Conservation (phyloP, 1,140 invertebrate genomes). For the Ridgeia piscesae region DNA sequence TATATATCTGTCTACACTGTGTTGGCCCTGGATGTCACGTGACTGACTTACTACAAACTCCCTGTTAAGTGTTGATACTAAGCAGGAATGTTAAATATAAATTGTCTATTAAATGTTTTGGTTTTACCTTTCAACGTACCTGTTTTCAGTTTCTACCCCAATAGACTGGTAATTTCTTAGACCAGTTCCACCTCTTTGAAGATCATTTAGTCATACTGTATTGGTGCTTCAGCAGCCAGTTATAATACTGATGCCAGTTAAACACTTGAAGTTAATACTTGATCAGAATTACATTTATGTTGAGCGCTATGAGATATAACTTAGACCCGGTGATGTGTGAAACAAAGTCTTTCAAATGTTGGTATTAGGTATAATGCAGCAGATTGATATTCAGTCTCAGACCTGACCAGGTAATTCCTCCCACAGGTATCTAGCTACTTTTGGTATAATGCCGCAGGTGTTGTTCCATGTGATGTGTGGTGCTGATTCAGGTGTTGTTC, state of each 20-base stretch:
- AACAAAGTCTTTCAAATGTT: neutral
- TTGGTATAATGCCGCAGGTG: too few species aligned
- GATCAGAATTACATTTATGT: neutral
- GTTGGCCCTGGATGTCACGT: neutral
- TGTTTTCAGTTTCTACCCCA: neutral
- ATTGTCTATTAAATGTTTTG: neutral
- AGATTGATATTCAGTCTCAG: neutral
- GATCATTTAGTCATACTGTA: neutral
- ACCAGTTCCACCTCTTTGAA: neutral
- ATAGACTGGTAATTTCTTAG: neutral
- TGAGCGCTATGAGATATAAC: neutral
- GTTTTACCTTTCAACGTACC: neutral
- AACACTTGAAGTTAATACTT: neutral
- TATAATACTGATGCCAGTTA: neutral
- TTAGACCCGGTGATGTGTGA: neutral
- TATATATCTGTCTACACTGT: neutral
- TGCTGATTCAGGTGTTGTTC: conserved; percentile 67
- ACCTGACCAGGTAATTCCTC: neutral
- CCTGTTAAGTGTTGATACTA: too few species aligned
- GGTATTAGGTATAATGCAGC: too few species aligned
- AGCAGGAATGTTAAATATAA: too few species aligned
- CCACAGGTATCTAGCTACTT: neutral
- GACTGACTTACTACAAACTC: neutral
- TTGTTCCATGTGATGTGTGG: neutral
- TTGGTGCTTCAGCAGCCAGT: neutral